Evolutionary conservation across 2,888 invertebrate genomes (phyloP), one percentile per base, ranked within the genome.

Genomic region (Lysandra bellargus): DNA sequence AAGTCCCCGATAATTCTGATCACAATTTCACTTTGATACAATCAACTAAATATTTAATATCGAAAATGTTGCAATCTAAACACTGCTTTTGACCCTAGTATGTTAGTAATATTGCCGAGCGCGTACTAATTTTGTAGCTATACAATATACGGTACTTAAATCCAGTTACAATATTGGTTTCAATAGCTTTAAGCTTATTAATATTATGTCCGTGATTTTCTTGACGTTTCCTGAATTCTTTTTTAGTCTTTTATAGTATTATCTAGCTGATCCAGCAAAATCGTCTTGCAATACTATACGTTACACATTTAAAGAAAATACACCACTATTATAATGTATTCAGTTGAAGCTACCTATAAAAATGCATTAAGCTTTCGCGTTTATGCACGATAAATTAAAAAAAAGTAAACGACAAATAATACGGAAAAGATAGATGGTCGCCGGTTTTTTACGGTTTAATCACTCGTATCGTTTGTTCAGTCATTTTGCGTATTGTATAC

Each of bases 371-470:
- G 3, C 64, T 64, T 12, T 64, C 33, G 69, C 33, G 5, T 69
- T 64, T 30, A 64, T 33, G 69, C 53, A 2, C 33, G 14, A 76
- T 33, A 57, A 76, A 76, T 57, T 53, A 17, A 30, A 49, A 49
- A 49, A 57, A 76, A 76, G 76, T 78, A 80, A 80, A 79, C 79
- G 79, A 60, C 82, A 83, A 81, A 81, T 82, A 82, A 80, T 80
- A 76, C 81, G 81, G 80, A 81, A 82, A 82, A 83, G 83, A 83
- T 81, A 77, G 81, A 80, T 81, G 81, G 82, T 82, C 80, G 78
- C 81, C 82, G 82, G 81, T 83, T 83, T 84, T 83, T 83, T 82
- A 84, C 84, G 81, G 82, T 83, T 85, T 84, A 87, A 88, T 87
- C 86, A 85, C 84, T 84, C 82, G 85, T 82, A 83, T 17, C 57